Conservation (phyloP, 1,140 invertebrate species). For the Drosophila murphyi region DNA sequence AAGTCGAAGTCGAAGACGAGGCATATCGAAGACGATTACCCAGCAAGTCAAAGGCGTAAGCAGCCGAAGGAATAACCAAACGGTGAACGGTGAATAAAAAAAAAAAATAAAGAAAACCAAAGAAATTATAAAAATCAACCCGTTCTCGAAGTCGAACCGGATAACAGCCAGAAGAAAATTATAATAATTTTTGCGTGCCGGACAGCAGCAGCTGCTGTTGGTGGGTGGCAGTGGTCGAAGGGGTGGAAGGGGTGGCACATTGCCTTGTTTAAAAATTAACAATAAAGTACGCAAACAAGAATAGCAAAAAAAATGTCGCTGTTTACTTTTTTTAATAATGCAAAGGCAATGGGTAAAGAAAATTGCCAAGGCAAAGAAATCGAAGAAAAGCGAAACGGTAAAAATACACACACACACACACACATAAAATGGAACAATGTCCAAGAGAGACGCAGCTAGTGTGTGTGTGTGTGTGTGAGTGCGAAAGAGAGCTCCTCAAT, state of each 20-base stretch:
- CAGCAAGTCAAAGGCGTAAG: slow-evolving; percentile 40
- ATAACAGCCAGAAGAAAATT: slow-evolving; percentile 57
- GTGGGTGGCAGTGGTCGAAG: not conserved
- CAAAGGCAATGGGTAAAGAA: slow-evolving; percentile 45
- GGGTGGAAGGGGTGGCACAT: not conserved
- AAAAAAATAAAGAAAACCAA: too few species aligned
- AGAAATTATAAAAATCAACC: slow-evolving; percentile 27
- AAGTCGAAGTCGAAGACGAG: slow-evolving; percentile 48
- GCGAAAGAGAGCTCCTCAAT: slow-evolving; percentile 2
- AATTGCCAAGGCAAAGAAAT: slow-evolving; percentile 48
- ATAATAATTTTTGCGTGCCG: slow-evolving; percentile 71
- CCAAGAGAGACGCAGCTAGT: not conserved
- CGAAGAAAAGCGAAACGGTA: slow-evolving; percentile 50
- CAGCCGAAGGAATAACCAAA: slow-evolving; percentile 1
- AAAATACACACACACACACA: slow-evolving; percentile 32
- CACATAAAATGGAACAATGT: slow-evolving; percentile 17
- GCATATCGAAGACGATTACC: slow-evolving; percentile 2
- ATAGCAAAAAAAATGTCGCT: slow-evolving; percentile 30
- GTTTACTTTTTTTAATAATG: slow-evolving; percentile 78
- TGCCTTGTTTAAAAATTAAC: slow-evolving; percentile 56
- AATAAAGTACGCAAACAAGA: slow-evolving; percentile 12
- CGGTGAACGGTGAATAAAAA: not conserved
- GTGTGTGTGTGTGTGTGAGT: slow-evolving; percentile 5
- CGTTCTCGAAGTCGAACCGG: slow-evolving; percentile 2
- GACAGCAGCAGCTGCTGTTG: slow-evolving; percentile 54